A percentile compares a stretch with the other conserved stretches of the same genome.
Conservation (phyloP, 2,888 invertebrate genomes). For the Ctenicera cuprea region DNA sequence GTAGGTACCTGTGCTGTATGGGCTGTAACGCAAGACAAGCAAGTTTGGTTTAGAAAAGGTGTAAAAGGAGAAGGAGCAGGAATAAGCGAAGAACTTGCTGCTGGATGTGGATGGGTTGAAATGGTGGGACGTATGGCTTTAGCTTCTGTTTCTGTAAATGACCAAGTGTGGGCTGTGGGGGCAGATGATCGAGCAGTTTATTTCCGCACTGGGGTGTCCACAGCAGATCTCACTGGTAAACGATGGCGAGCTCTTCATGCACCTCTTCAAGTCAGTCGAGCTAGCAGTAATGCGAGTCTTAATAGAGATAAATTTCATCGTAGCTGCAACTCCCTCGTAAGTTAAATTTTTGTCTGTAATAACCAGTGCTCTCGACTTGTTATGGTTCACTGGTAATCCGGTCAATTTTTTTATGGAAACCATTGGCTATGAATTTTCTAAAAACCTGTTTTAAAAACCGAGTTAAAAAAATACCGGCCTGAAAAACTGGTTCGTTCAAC, state of each 20-base stretch:
- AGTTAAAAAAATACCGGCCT: too few species aligned
- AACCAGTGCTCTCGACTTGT: too few species aligned
- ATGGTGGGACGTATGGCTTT: conserved; percentile 90
- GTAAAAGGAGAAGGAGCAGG: conserved; percentile 83
- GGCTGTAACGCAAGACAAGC: conserved; percentile 88
- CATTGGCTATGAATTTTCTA: too few species aligned
- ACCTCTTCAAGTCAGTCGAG: conserved; percentile 87
- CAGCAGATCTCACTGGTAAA: conserved; percentile 88
- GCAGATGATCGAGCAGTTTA: conserved; percentile 88
- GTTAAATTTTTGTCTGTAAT: conserved; percentile 51
- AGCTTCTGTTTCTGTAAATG: conserved; percentile 90
- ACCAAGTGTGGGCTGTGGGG: conserved; percentile 91
- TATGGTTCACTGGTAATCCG: too few species aligned
- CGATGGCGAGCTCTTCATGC: conserved; percentile 89
- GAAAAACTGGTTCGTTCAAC: too few species aligned
- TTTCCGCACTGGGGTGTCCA: conserved; percentile 85
- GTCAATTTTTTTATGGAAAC: too few species aligned
- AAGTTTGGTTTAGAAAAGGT: conserved; percentile 91
- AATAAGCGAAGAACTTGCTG: conserved; percentile 84
- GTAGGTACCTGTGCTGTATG: conserved; percentile 88
- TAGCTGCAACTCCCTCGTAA: conserved; percentile 80
- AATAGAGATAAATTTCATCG: conserved; percentile 72
- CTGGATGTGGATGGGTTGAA: conserved; percentile 91
- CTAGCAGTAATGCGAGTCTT: conserved; percentile 85
- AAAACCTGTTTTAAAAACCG: too few species aligned